phyloP scores from a whole-genome alignment of 2,888 invertebrate species.

The Aromia moschata region DNA sequence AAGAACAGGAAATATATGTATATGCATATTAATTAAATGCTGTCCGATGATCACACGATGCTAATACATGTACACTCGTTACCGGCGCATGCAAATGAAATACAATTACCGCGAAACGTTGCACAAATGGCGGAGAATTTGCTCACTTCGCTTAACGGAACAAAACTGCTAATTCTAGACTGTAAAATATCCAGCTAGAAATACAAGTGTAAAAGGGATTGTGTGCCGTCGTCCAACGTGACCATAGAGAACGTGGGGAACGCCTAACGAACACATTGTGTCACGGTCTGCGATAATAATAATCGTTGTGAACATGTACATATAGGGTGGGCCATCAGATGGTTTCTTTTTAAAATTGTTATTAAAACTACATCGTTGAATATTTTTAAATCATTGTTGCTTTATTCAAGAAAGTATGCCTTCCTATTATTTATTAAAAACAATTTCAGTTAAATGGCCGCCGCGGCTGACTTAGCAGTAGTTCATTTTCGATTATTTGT shows the following conservation, averaged over 20 bases:
- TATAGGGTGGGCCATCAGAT: too few species aligned
- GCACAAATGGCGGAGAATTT: slow-evolving; percentile 30
- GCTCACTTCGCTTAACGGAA: slow-evolving; percentile 27
- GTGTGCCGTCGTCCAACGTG: slow-evolving; percentile 6
- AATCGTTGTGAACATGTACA: too few species aligned
- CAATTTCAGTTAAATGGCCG: too few species aligned
- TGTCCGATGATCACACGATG: slow-evolving; percentile 30
- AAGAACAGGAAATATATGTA: slow-evolving; percentile 11
- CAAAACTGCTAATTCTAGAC: slow-evolving; percentile 29
- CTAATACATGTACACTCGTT: slow-evolving; percentile 29
- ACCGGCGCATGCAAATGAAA: slow-evolving; percentile 30
- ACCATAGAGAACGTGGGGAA: neutral
- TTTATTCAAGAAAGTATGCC: too few species aligned
- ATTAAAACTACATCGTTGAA: too few species aligned
- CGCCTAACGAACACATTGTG: neutral
- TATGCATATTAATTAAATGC: slow-evolving; percentile 42
- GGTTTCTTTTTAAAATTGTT: too few species aligned
- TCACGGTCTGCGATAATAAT: too few species aligned
- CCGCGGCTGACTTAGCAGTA: too few species aligned
- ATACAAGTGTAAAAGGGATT: slow-evolving; percentile 24
- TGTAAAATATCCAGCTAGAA: slow-evolving; percentile 27
- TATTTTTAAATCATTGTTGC: too few species aligned
- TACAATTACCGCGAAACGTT: slow-evolving; percentile 33
- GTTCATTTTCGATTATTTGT: too few species aligned
- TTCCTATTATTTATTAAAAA: too few species aligned